These are phyloP conservation scores for Caenorhabditis elegans DNA, from an alignment of 1,140 invertebrate genomes.

Conservation along the genomic window DNA sequence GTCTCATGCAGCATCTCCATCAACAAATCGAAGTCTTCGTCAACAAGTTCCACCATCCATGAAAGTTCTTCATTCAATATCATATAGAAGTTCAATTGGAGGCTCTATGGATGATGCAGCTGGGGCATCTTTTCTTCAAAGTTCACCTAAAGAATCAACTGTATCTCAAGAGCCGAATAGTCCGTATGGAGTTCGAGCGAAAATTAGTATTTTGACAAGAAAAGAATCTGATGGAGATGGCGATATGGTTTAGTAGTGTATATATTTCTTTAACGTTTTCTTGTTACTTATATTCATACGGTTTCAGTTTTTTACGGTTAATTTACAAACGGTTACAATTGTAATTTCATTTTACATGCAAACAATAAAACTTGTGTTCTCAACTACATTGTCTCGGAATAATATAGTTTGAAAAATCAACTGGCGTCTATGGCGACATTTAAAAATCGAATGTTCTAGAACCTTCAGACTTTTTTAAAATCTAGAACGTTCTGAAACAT, in stretches of 20 bases:
- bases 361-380: slow-evolving; percentile 19
- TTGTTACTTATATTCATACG: not conserved
- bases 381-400: not conserved
- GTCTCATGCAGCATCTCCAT: slow-evolving; percentile 39
- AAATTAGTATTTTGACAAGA: slow-evolving; percentile 4
- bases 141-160: not conserved
- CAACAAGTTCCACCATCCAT: slow-evolving; percentile 42
- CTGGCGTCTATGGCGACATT: too few relatives aligned
- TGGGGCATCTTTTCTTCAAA: not conserved
- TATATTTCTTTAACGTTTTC: not conserved
- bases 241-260: not conserved
- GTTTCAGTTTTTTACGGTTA: not conserved
- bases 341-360: not conserved
- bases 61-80: slow-evolving; percentile 44
- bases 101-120: slow-evolving; percentile 40
- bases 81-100: slow-evolving; percentile 40
- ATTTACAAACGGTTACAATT: not conserved
- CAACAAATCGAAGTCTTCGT: slow-evolving; percentile 38
- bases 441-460: too few relatives aligned
- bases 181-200: slow-evolving; percentile 4
- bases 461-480: too few relatives aligned
- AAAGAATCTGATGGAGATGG: not conserved
- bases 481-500: too few relatives aligned
- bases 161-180: slow-evolving; percentile 18
- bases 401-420: too few relatives aligned